These are phyloP conservation scores for Campylomormyrus tamandua DNA, from an alignment of 2,113 vertebrate genomes.

Conservation along the genomic window DNA sequence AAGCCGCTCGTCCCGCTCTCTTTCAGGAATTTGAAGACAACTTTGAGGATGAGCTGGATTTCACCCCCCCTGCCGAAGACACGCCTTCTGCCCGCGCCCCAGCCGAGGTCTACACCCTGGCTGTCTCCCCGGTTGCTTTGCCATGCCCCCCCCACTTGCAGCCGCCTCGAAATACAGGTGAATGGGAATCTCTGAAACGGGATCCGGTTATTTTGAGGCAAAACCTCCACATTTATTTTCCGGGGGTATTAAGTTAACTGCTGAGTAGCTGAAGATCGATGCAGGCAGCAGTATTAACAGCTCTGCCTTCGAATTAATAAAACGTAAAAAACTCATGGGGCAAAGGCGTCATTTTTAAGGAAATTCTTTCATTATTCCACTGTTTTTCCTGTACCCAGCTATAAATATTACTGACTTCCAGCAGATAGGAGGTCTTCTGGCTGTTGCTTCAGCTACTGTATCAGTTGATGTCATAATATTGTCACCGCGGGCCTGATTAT, in stretches of 20 bases:
- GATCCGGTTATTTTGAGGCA: background rate
- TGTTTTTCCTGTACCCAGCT: background rate
- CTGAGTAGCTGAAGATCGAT: background rate
- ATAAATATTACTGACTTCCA: background rate
- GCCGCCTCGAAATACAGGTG: slow-evolving; percentile 67
- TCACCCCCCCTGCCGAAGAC: slow-evolving; percentile 95
- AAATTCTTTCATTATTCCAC: background rate
- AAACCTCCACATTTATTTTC: background rate
- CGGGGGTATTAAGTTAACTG: background rate
- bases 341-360: background rate
- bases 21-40: slow-evolving; percentile 95
- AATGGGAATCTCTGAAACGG: slow-evolving; percentile 17
- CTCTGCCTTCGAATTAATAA: background rate
- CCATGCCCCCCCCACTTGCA: slow-evolving; percentile 82
- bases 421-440: background rate
- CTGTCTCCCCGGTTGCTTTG: slow-evolving; percentile 76
- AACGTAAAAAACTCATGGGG: background rate
- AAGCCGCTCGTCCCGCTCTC: background rate
- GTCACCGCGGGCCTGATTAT: background rate
- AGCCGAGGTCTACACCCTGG: slow-evolving; percentile 90
- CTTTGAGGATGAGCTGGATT: slow-evolving; percentile 95
- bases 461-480: background rate
- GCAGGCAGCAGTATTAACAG: background rate
- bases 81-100: slow-evolving; percentile 90
- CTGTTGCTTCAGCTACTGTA: background rate